Evolutionary conservation across 1,140 invertebrate species (phyloP).

Genomic region (Popillia japonica): DNA sequence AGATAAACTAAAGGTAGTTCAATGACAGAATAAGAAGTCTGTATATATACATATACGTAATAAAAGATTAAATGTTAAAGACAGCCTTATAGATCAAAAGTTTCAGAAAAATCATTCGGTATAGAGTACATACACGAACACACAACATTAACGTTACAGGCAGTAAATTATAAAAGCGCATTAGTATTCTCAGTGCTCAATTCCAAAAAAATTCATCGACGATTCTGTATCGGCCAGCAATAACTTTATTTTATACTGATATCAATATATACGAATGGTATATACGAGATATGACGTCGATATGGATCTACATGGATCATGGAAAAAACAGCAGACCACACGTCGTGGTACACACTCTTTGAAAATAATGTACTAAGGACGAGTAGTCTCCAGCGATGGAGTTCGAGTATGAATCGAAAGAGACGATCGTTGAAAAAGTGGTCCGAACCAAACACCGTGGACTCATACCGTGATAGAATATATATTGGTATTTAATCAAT

Average conservation of each 20-base stretch:
- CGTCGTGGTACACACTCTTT: conserved; percentile 35
- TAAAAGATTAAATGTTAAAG: conserved; percentile 12
- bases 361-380: conserved; percentile 26
- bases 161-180: conserved; percentile 19
- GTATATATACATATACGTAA: background rate
- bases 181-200: conserved; percentile 17
- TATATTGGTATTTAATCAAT: conserved; percentile 27
- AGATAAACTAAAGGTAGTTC: background rate
- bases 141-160: conserved; percentile 13
- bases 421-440: conserved; percentile 32
- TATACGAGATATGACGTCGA: conserved; percentile 37
- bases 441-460: conserved; percentile 26
- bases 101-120: conserved; percentile 25
- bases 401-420: background rate
- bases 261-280: conserved; percentile 22
- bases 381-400: conserved; percentile 22
- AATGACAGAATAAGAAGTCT: background rate
- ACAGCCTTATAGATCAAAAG: conserved; percentile 29
- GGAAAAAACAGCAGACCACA: conserved; percentile 36
- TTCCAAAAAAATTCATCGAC: conserved; percentile 20
- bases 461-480: conserved; percentile 32
- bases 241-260: conserved; percentile 38
- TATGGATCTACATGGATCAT: conserved; percentile 25
- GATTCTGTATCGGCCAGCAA: conserved; percentile 31
- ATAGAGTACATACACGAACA: background rate